Percentiles rank a stretch among this genome's conserved stretches.
phyloP scores from a whole-genome alignment of 2,888 invertebrate genomes.

The Arenicola marina region DNA sequence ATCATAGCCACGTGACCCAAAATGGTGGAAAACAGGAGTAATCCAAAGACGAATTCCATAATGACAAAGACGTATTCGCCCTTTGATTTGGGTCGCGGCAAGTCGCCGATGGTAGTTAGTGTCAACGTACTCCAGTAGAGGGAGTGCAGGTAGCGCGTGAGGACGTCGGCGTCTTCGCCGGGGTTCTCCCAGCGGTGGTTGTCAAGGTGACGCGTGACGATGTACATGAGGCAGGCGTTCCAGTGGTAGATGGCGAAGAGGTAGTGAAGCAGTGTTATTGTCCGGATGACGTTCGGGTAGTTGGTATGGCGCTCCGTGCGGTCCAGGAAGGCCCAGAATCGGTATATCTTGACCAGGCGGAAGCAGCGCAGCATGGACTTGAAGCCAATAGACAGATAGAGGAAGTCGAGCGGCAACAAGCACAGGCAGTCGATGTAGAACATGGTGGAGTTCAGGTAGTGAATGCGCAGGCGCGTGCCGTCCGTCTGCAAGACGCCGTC shows the following conservation, averaged over 20 bases:
- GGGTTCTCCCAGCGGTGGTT: constrained; percentile 43
- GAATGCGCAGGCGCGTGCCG: constrained; percentile 86
- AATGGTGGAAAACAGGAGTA: constrained; percentile 93
- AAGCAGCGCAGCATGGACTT: constrained; percentile 95
- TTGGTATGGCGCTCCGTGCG: constrained; percentile 97
- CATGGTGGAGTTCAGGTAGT: constrained; percentile 96
- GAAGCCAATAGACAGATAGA: constrained; percentile 92
- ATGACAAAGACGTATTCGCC: constrained; percentile 95
- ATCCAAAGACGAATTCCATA: constrained; percentile 88
- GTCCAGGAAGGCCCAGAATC: constrained; percentile 98
- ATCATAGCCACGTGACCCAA: constrained; percentile 98
- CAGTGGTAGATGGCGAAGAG: constrained; percentile 98
- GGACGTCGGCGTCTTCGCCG: constrained; percentile 42
- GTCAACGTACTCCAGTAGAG: constrained; percentile 98
- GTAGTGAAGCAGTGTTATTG: constrained; percentile 72
- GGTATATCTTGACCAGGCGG: constrained; percentile 94
- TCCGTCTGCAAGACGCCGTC: constrained; percentile 98
- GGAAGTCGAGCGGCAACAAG: constrained; percentile 94
- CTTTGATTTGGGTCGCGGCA: constrained; percentile 89
- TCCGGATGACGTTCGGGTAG: constrained; percentile 88
- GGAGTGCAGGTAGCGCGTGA: constrained; percentile 91
- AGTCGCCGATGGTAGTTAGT: constrained; percentile 91
- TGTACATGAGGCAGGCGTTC: constrained; percentile 98
- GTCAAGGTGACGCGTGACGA: constrained; percentile 59
- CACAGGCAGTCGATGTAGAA: constrained; percentile 99